phyloP scores from a whole-genome alignment of 2,888 invertebrate species.

The Drosophila buzzatii region DNA sequence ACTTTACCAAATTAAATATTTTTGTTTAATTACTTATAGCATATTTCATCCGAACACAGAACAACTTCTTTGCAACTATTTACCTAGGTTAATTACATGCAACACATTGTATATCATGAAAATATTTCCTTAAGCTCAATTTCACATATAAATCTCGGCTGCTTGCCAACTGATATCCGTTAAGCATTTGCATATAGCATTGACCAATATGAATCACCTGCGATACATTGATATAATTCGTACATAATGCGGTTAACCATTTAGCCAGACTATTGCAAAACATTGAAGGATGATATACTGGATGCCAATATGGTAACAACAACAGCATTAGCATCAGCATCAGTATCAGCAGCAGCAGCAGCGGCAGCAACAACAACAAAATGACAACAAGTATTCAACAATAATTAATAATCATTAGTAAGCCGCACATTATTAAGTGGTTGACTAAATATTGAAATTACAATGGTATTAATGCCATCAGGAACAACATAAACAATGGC shows the following conservation, averaged over 20 bases:
- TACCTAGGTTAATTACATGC: background rate
- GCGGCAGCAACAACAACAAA: constrained; percentile 38
- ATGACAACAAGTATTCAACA: constrained; percentile 63
- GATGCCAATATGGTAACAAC: constrained; percentile 6
- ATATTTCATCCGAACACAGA: background rate
- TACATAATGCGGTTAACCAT: constrained; percentile 68
- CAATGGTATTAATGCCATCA: constrained; percentile 75
- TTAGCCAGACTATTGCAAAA: constrained; percentile 17
- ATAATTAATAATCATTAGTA: constrained; percentile 81
- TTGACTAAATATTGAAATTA: constrained; percentile 81
- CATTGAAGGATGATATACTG: constrained; percentile 14
- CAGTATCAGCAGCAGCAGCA: too few relatives aligned
- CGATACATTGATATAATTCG: constrained; percentile 42
- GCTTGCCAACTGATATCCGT: constrained; percentile 33
- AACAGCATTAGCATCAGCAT: too few relatives aligned
- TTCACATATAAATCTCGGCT: constrained; percentile 38
- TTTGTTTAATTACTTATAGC: background rate
- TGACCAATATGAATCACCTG: constrained; percentile 58
- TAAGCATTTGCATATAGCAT: constrained; percentile 30
- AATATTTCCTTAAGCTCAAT: background rate
- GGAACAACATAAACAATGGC: constrained; percentile 76
- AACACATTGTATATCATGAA: background rate
- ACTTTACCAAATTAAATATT: too few relatives aligned
- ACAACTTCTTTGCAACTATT: background rate
- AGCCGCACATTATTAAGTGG: constrained; percentile 81